Conservation (phyloP, 1,140 invertebrate genomes). For the Phocides pigmalion region DNA sequence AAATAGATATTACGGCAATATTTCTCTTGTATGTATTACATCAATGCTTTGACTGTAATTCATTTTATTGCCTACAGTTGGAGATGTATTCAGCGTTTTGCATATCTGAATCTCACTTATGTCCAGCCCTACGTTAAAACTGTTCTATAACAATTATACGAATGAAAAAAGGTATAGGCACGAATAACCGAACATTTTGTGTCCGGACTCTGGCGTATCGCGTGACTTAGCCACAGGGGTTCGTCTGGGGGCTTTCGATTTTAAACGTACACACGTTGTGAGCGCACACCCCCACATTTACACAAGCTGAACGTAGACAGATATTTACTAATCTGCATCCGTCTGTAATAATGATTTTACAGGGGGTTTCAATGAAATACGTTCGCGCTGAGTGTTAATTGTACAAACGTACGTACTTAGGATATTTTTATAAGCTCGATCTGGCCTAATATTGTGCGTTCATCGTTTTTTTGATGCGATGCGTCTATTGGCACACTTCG, state of each 20-base stretch:
- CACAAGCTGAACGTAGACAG: constrained; percentile 2
- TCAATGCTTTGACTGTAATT: too few species aligned
- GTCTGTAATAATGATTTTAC: background rate
- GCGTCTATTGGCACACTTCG: too few species aligned
- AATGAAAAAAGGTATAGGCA: background rate
- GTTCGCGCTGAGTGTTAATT: too few species aligned
- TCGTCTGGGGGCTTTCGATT: constrained; percentile 21
- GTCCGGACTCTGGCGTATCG: constrained; percentile 9
- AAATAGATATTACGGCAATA: too few species aligned
- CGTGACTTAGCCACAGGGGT: constrained; percentile 15
- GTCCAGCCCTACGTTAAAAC: too few species aligned
- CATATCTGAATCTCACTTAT: background rate
- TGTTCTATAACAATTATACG: too few species aligned
- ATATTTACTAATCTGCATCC: constrained; percentile 10
- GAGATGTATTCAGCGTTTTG: background rate
- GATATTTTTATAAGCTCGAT: too few species aligned
- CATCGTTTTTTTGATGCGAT: too few species aligned
- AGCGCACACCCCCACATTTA: constrained; percentile 10
- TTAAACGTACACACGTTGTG: constrained; percentile 20
- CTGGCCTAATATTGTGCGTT: too few species aligned
- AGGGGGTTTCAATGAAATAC: background rate
- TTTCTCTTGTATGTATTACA: too few species aligned
- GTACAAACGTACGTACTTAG: too few species aligned
- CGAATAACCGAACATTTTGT: background rate
- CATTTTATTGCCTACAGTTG: too few species aligned